Percentiles rank a stretch among this genome's conserved stretches.
Evolutionary conservation across 2,797 vertebrate genomes (phyloP).

Genomic region (Eupleurogrammus muticus): DNA sequence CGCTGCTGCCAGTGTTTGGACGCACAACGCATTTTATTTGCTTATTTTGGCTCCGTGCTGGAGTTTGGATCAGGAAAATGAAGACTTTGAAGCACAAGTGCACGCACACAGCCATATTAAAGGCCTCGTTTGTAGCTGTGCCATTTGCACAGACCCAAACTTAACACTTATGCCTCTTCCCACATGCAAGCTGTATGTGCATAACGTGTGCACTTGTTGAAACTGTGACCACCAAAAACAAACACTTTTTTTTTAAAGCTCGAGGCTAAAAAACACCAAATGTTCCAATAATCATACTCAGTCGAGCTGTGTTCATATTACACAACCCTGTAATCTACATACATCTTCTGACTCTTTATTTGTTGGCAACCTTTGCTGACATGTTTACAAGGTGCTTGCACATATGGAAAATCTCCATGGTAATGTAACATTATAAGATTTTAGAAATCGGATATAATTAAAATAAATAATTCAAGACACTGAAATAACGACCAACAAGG

Average conservation of each 20-base stretch:
- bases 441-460: too few species aligned
- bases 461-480: too few species aligned
- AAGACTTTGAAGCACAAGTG: constrained; percentile 10
- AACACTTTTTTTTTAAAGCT: background rate
- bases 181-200: background rate
- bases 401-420: too few species aligned
- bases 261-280: background rate
- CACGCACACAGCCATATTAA: background rate
- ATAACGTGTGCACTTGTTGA: background rate
- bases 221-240: background rate
- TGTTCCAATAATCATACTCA: background rate
- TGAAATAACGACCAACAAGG: too few species aligned
- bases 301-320: background rate
- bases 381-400: too few species aligned
- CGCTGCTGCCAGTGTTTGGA: constrained; percentile 2
- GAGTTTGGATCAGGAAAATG: constrained; percentile 18
- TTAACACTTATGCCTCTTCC: background rate
- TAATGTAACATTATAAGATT: too few species aligned
- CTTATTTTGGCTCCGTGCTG: background rate
- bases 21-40: background rate
- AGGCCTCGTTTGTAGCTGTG: background rate
- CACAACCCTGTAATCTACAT: background rate
- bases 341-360: background rate
- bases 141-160: background rate
- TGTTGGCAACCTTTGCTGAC: too few species aligned